Evolutionary conservation across 2,797 vertebrate species (phyloP).

Genomic region (Alectoris magna): DNA sequence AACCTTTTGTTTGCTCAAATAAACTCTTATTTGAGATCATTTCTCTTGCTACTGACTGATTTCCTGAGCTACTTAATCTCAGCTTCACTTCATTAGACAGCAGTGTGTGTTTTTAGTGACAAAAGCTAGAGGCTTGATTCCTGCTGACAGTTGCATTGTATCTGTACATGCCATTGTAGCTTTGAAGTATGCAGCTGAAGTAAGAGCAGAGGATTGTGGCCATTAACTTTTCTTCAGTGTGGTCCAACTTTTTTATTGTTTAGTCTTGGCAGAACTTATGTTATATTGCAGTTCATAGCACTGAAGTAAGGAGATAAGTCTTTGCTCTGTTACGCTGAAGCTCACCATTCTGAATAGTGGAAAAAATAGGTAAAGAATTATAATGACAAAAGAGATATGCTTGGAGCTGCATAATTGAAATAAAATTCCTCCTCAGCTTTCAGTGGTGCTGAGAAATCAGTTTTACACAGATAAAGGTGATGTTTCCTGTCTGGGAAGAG

Average conservation of each 20-base stretch:
- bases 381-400: not conserved
- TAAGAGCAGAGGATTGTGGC: not conserved
- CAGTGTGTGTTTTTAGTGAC: not conserved
- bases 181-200: not conserved
- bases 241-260: not conserved
- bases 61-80: constrained; percentile 31
- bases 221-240: not conserved
- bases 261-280: not conserved
- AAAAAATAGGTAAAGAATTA: not conserved
- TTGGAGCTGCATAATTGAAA: not conserved
- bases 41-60: not conserved
- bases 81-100: not conserved
- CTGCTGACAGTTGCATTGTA: accelerated
- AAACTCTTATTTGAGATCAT: not conserved
- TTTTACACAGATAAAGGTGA: not conserved
- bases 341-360: not conserved
- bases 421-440: not conserved
- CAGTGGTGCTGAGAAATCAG: not conserved
- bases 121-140: not conserved
- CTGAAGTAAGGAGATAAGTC: not conserved
- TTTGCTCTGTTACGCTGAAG: not conserved
- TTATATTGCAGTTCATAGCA: not conserved
- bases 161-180: accelerated
- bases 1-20: not conserved
- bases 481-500: not conserved